These are phyloP conservation scores for Petrocephalus schoutedeni DNA, from an alignment of 2,797 vertebrate genomes.

Conservation along the genomic window DNA sequence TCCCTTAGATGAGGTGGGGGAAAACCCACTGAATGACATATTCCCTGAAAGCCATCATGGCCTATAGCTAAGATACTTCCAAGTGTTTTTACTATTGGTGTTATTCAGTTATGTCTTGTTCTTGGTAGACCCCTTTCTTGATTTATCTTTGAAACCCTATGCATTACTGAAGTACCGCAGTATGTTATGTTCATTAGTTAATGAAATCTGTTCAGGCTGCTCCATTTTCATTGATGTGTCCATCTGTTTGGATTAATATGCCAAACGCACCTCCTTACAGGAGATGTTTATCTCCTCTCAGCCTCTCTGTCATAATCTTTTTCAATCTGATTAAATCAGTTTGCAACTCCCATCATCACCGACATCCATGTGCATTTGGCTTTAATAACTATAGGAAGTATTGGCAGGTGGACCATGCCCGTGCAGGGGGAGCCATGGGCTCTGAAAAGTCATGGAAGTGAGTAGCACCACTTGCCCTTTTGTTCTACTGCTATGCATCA, in stretches of 20 bases:
- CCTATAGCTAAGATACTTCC: background rate
- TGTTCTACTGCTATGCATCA: background rate
- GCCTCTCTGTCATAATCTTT: constrained; percentile 1
- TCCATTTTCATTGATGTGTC: constrained; percentile 18
- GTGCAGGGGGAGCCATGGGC: background rate
- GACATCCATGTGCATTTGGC: background rate
- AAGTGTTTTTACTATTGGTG: background rate
- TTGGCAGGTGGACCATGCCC: background rate
- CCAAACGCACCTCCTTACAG: background rate
- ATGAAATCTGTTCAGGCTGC: constrained; percentile 12
- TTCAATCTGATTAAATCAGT: constrained; percentile 13
- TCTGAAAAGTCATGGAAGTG: background rate
- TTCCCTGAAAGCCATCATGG: background rate
- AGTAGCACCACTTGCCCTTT: background rate
- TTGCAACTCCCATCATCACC: background rate
- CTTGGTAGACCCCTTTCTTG: background rate
- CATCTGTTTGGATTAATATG: constrained; percentile 22
- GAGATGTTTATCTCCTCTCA: constrained; percentile 12
- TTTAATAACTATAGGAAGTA: background rate
- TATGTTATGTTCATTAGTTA: constrained; percentile 13
- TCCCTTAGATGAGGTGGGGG: background rate
- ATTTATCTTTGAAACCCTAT: background rate
- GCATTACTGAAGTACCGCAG: background rate
- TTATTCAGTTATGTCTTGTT: background rate
- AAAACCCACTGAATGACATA: background rate